A percentile compares a stretch with the other conserved stretches of the same genome.
phyloP scores from a whole-genome alignment of 2,888 invertebrate genomes.

The Choreutis nemorana region DNA sequence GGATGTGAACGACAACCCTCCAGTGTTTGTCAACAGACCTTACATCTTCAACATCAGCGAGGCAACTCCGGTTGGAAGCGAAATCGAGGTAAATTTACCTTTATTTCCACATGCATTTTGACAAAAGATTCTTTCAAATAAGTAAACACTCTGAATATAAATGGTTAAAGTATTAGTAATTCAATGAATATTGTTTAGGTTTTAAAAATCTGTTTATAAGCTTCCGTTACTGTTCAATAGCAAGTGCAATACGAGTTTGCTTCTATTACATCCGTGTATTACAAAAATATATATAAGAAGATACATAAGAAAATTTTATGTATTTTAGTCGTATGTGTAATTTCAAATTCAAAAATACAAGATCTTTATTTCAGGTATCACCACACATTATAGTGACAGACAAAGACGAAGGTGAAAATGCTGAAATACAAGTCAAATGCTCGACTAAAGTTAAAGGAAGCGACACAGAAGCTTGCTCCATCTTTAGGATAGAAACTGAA shows the following conservation, averaged over 20 bases:
- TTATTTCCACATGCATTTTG: no score
- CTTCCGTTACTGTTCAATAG: no score
- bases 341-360: no score
- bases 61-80: constrained; percentile 69
- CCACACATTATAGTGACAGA: constrained; percentile 75
- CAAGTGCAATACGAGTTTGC: no score
- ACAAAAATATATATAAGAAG: no score
- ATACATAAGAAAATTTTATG: no score
- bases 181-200: no score
- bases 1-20: constrained; percentile 84
- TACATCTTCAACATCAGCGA: constrained; percentile 78
- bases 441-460: constrained; percentile 60
- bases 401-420: constrained; percentile 76
- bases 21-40: constrained; percentile 76
- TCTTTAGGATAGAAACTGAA: constrained; percentile 71
- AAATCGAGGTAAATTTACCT: constrained; percentile 57
- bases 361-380: constrained; percentile 29
- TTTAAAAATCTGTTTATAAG: no score
- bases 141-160: background rate
- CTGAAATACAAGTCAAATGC: constrained; percentile 73
- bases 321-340: no score
- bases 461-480: constrained; percentile 74
- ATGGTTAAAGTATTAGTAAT: background rate
- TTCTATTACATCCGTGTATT: no score
- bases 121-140: no score